These are phyloP conservation scores for Melinaea marsaeus DNA, from an alignment of 2,888 invertebrate species.

Conservation along the genomic window DNA sequence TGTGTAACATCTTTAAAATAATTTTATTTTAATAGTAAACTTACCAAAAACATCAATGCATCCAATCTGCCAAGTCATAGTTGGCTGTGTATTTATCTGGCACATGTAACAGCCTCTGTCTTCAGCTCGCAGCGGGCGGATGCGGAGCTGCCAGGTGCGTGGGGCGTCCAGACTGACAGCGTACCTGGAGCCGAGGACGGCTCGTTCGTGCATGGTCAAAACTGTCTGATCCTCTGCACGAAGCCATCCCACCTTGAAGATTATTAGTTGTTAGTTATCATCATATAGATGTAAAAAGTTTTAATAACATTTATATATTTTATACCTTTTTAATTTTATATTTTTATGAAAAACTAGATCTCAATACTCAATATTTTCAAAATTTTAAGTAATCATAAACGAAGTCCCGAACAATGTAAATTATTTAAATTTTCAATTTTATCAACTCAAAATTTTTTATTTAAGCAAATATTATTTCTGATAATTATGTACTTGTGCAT, in stretches of 20 bases:
- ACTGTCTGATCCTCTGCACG: slow-evolving; percentile 94
- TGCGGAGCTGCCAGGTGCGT: slow-evolving; percentile 91
- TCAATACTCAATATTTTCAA: too few species aligned
- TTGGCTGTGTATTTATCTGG: slow-evolving; percentile 90
- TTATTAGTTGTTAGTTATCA: background rate
- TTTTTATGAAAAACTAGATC: too few species aligned
- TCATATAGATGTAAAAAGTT: too few species aligned
- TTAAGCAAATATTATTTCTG: too few species aligned
- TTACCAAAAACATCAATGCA: slow-evolving; percentile 93
- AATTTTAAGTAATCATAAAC: too few species aligned
- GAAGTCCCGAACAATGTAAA: too few species aligned
- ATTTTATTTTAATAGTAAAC: slow-evolving; percentile 37
- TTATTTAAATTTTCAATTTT: too few species aligned
- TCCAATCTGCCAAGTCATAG: slow-evolving; percentile 91
- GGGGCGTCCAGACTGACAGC: slow-evolving; percentile 89
- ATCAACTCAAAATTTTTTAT: too few species aligned
- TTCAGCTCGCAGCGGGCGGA: slow-evolving; percentile 87
- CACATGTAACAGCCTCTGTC: slow-evolving; percentile 95
- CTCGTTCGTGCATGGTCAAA: slow-evolving; percentile 88
- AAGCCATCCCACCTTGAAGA: slow-evolving; percentile 89
- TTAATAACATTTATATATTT: too few species aligned
- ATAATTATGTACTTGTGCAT: too few species aligned
- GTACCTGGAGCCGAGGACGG: slow-evolving; percentile 90
- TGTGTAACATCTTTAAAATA: too few species aligned
- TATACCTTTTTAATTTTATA: too few species aligned